Percentiles rank a stretch among this genome's conserved stretches.
phyloP scores from a whole-genome alignment of 2,888 invertebrate species.

The Aphidius colemani region DNA sequence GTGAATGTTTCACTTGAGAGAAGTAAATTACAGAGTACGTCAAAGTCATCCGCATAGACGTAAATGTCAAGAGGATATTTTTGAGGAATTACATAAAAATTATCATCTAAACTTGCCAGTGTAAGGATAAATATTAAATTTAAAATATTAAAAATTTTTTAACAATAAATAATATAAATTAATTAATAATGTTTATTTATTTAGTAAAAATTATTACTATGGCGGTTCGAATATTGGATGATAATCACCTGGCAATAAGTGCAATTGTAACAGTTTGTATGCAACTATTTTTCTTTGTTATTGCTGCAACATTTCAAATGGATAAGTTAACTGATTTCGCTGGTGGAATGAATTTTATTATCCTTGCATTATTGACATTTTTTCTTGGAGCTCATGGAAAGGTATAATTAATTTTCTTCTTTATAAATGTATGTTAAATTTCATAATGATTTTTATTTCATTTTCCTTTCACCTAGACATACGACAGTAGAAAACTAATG shows the following conservation, averaged over 20 bases:
- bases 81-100: no score
- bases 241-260: constrained; percentile 84
- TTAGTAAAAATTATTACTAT: constrained; percentile 53
- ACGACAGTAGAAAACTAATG: constrained; percentile 88
- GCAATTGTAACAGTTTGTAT: constrained; percentile 82
- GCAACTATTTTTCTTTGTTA: constrained; percentile 86
- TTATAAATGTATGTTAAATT: no score
- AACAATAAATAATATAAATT: no score
- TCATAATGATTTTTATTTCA: not conserved
- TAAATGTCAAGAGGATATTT: no score
- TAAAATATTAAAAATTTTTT: no score
- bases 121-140: not conserved
- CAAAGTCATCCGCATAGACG: no score
- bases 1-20: no score
- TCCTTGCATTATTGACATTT: constrained; percentile 85
- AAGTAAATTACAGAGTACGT: no score
- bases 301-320: constrained; percentile 84
- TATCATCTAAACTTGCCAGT: not conserved
- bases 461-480: constrained; percentile 65
- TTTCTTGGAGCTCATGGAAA: constrained; percentile 82
- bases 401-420: constrained; percentile 52
- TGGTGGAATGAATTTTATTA: constrained; percentile 90
- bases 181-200: not conserved
- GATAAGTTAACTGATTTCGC: constrained; percentile 94
- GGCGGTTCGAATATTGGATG: constrained; percentile 77